Conservation (phyloP, 2,113 vertebrate genomes). For the Mustelus asterias region DNA sequence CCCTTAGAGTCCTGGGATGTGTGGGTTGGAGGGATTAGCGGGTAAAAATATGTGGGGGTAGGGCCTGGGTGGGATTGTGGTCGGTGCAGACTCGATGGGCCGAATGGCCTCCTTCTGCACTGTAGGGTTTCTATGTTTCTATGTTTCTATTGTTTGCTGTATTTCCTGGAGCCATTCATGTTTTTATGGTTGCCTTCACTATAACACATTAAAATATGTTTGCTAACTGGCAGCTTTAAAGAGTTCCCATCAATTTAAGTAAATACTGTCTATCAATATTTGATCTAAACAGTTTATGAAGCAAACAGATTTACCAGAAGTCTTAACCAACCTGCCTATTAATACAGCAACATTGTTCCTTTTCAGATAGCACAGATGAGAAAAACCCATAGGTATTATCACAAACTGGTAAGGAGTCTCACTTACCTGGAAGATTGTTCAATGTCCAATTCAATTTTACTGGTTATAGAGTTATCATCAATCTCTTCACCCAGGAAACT, state of each 20-base stretch:
- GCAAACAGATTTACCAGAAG: background rate
- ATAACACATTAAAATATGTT: background rate
- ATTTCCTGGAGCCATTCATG: background rate
- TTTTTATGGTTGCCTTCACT: background rate
- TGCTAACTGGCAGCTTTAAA: background rate
- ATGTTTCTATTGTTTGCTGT: no score
- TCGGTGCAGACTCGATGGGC: no score
- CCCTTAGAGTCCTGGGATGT: no score
- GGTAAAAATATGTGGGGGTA: no score
- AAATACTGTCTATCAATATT: background rate
- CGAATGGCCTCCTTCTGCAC: no score
- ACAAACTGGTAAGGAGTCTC: conserved; percentile 43
- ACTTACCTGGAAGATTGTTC: conserved; percentile 45
- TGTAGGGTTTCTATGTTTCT: no score
- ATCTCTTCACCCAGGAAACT: conserved; percentile 71
- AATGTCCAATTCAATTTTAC: conserved; percentile 48
- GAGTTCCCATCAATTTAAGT: background rate
- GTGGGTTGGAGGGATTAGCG: no score
- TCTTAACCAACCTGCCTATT: background rate
- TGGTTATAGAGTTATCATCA: conserved; percentile 57
- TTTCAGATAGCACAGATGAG: background rate
- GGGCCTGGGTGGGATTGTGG: no score
- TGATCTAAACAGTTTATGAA: background rate
- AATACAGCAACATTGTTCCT: background rate
- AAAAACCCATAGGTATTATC: background rate